Conservation (phyloP, 2,797 vertebrate genomes). For the Aplochiton taeniatus region DNA sequence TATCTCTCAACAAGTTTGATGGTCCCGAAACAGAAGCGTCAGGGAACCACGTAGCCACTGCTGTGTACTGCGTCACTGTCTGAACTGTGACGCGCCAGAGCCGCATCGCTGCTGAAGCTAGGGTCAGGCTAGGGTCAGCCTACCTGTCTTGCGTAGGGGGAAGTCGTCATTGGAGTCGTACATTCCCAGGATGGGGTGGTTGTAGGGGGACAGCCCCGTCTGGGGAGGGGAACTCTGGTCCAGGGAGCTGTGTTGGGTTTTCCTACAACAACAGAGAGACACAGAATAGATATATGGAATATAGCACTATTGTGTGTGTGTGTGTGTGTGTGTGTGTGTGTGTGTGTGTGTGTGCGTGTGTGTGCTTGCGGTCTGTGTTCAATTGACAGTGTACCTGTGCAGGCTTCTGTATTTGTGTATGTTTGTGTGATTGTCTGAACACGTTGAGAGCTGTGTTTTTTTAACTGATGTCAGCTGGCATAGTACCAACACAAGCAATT, state of each 20-base stretch:
- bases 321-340: too few relatives aligned
- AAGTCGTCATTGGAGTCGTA: conserved; percentile 98
- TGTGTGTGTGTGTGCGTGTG: too few relatives aligned
- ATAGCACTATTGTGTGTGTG: not conserved
- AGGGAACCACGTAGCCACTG: not conserved
- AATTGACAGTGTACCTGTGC: not conserved
- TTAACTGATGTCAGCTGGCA: too few relatives aligned
- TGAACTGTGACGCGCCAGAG: too few relatives aligned
- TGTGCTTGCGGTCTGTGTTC: not conserved
- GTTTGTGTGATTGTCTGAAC: too few relatives aligned
- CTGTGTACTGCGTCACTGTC: not conserved
- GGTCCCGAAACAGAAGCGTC: not conserved
- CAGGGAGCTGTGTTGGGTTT: conserved; percentile 97
- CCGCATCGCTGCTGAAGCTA: not conserved
- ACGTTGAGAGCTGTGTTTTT: too few relatives aligned
- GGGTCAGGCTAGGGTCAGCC: not conserved
- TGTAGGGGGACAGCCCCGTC: conserved; percentile 88
- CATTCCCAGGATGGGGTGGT: conserved; percentile 90
- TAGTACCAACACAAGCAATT: too few relatives aligned
- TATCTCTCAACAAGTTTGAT: not conserved
- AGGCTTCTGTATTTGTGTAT: too few relatives aligned
- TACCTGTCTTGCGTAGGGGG: conserved; percentile 97
- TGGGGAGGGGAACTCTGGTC: conserved; percentile 98
- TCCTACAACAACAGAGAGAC: conserved; percentile 72
- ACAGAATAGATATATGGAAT: not conserved